Percentiles rank a stretch among this genome's conserved stretches.
Conservation (phyloP, 2,113 vertebrate species). For the Castor canadensis region DNA sequence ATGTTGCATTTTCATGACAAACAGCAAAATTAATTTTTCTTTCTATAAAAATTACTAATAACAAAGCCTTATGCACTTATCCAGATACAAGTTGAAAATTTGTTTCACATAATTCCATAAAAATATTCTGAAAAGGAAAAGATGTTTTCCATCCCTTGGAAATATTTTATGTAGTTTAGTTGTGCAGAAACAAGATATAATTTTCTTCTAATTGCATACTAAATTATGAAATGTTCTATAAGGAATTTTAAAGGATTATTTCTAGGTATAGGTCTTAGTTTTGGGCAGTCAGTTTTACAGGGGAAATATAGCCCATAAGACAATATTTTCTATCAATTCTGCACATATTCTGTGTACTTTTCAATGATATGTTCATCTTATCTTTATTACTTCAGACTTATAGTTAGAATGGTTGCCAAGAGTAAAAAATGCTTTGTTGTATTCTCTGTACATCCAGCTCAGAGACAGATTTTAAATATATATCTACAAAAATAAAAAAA, state of each 20-base stretch:
- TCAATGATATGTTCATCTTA: neutral
- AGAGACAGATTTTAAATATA: neutral
- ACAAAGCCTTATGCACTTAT: neutral
- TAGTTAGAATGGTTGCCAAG: neutral
- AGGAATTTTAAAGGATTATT: neutral
- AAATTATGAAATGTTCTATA: neutral
- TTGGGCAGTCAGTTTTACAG: neutral
- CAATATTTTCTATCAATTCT: neutral
- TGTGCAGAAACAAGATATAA: neutral
- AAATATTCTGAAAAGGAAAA: neutral
- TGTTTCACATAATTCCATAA: neutral
- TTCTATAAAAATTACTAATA: neutral
- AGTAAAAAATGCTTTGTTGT: neutral
- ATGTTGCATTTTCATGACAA: neutral
- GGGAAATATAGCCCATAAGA: neutral
- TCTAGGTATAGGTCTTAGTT: neutral
- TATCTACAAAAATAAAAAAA: neutral
- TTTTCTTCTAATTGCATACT: neutral
- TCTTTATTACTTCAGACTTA: neutral
- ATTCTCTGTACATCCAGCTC: neutral
- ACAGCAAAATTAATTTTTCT: neutral
- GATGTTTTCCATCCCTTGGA: neutral
- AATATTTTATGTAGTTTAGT: neutral
- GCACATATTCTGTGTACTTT: rapidly evolving
- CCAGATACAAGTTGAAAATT: neutral